Base-by-base conservation (phyloP, 2,888 invertebrate species). In the Caenorhabditis afra region DNA sequence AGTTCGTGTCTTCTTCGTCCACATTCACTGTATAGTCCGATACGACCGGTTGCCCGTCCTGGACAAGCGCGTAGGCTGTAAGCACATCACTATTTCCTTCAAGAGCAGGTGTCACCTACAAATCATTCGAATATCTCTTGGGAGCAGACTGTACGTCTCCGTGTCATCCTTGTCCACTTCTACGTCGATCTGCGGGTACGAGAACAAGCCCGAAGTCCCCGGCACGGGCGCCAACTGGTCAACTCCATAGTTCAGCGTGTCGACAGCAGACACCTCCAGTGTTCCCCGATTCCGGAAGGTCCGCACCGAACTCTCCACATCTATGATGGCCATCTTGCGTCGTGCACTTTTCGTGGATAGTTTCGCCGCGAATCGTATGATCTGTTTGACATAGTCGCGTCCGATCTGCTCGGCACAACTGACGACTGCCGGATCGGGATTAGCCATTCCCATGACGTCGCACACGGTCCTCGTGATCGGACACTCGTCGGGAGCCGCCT, bases 21-120 rank as follows among this genome's bases (percentile, higher is more conserved):
- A 47, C 20, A 35, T 47, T 74, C 12, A 58, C 16, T 5, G 58
- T 73, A 35, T 61, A 78, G 1, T 50, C 53, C 4, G 78, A 78
- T 57, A 49, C 44, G 5, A 49, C 50, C 11, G 59, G 73, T n/a
- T 81, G 74, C 5, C 84, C 84, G 10, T 84, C 81, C 20, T 55
- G 79, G 0, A 79, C 81, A 7, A 84, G 61, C 52, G 74, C 64
- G 55, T 82, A 81, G 0, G 82, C 83, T 83, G 58, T 41, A 83
- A 22, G 11, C 23, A 5, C 41, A 58, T 5, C 1, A 11, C 22
- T 61, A 8, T 22, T 7, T 29, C 29, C n/a, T n/a, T n/a, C n/a
- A n/a, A n/a, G n/a, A n/a, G n/a, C 4, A 29, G 7, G 29, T 7
- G 29, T 29, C 29, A 29, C 29, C 7, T 29, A 29, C 29, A 29